Conservation (phyloP, 2,888 invertebrate species). For the Drosophila phalerata region DNA sequence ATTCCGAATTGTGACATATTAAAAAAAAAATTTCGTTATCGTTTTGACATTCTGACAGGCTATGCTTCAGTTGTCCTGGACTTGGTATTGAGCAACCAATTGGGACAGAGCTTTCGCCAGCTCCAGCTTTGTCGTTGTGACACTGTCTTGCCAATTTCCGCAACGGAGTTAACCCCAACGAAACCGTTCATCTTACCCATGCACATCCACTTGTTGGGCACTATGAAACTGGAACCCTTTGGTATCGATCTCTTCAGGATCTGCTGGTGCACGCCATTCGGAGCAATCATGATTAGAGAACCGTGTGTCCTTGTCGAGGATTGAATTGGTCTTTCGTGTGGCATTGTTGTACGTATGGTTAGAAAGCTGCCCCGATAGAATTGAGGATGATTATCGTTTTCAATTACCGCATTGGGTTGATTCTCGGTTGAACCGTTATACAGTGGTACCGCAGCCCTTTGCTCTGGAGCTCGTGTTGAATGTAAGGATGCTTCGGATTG, state of each 20-base stretch:
- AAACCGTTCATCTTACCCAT: neutral
- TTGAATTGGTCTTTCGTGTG: neutral
- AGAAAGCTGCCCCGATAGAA: slow-evolving; percentile 56
- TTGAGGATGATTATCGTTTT: neutral
- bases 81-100: slow-evolving; percentile 13
- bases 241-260: neutral
- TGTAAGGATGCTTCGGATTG: neutral
- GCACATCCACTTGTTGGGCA: slow-evolving; percentile 25
- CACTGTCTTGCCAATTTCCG: neutral
- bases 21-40: slow-evolving; percentile 1
- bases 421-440: neutral
- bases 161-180: neutral
- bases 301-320: neutral
- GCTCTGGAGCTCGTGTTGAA: neutral
- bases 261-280: neutral
- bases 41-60: slow-evolving; percentile 12
- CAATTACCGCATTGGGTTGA: neutral
- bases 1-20: slow-evolving; percentile 52
- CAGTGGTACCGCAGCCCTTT: neutral
- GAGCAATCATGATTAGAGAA: neutral
- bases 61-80: slow-evolving; percentile 12
- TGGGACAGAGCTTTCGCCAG: slow-evolving; percentile 19
- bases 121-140: neutral
- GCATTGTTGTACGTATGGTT: slow-evolving; percentile 6
- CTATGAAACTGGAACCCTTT: slow-evolving; percentile 14